Percentiles rank a stretch among this genome's conserved stretches.
Conservation (phyloP, 2,113 vertebrate genomes). For the Miniopterus natalensis region DNA sequence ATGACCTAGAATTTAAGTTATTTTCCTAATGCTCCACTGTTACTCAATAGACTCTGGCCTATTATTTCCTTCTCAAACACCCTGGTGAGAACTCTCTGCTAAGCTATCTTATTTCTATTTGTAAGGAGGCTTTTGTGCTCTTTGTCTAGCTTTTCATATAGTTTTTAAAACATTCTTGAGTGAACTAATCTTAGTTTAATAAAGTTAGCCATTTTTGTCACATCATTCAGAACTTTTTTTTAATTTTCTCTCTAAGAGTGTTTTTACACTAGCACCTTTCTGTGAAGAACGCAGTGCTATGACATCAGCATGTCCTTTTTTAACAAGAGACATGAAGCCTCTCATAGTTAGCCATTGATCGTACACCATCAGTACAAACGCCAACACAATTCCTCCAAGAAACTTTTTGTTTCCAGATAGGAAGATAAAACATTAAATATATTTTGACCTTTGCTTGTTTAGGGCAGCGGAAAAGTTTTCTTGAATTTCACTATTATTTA, state of each 20-base stretch:
- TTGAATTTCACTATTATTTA: constrained; percentile 20
- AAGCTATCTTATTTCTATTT: neutral
- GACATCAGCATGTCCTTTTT: neutral
- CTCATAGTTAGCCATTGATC: neutral
- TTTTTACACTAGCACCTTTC: neutral
- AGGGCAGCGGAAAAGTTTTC: neutral
- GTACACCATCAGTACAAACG: neutral
- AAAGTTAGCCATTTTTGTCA: constrained; percentile 35
- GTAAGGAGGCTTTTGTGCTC: neutral
- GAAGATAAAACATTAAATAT: neutral
- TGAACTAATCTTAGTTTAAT: constrained; percentile 31
- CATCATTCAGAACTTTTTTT: neutral
- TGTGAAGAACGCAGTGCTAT: neutral
- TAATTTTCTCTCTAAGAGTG: neutral
- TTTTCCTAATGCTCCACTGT: neutral
- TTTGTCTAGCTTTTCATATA: constrained; percentile 4
- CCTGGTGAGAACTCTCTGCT: neutral
- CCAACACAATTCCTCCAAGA: neutral
- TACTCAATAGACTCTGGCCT: neutral
- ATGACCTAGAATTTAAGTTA: neutral
- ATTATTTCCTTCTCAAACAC: neutral
- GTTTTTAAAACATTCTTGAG: neutral
- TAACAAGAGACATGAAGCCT: neutral
- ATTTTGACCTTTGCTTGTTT: constrained; percentile 19
- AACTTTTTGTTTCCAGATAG: neutral